Evolutionary conservation across 2,888 invertebrate genomes (phyloP).

Genomic region (Alsophila aescularia): DNA sequence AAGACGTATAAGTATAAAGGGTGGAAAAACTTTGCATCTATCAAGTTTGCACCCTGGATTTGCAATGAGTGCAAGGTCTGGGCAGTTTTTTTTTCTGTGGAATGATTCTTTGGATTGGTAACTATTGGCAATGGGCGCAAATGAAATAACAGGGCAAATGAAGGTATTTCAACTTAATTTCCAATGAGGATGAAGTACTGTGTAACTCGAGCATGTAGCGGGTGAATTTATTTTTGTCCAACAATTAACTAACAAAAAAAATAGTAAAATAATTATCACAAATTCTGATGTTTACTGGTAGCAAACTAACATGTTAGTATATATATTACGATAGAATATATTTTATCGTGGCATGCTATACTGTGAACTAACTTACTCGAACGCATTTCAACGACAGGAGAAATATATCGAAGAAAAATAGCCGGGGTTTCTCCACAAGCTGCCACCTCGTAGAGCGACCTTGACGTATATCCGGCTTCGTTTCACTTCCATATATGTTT

Average conservation of each 20-base stretch:
- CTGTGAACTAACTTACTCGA: background rate
- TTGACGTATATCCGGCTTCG: conserved; percentile 22
- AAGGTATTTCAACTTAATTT: background rate
- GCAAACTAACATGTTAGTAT: too few species aligned
- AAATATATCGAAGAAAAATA: conserved; percentile 4
- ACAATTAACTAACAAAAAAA: background rate
- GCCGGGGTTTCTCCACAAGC: conserved; percentile 7
- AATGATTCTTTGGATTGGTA: too few species aligned
- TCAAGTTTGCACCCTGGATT: too few species aligned
- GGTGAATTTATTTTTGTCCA: background rate
- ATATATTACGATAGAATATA: too few species aligned
- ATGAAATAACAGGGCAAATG: background rate
- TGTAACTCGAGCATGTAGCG: conserved; percentile 2
- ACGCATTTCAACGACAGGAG: background rate
- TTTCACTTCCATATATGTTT: conserved; percentile 27
- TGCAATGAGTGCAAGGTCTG: too few species aligned
- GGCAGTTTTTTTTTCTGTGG: too few species aligned
- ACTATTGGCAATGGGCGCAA: too few species aligned
- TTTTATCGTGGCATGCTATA: too few species aligned
- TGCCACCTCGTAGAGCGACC: conserved; percentile 5
- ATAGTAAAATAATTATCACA: too few species aligned
- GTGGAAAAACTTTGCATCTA: too few species aligned
- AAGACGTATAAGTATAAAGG: background rate
- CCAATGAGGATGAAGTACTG: background rate
- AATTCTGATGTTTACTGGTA: too few species aligned